Evolutionary conservation across 2,797 vertebrate species (phyloP).

Genomic region (Coregonus sp.): DNA sequence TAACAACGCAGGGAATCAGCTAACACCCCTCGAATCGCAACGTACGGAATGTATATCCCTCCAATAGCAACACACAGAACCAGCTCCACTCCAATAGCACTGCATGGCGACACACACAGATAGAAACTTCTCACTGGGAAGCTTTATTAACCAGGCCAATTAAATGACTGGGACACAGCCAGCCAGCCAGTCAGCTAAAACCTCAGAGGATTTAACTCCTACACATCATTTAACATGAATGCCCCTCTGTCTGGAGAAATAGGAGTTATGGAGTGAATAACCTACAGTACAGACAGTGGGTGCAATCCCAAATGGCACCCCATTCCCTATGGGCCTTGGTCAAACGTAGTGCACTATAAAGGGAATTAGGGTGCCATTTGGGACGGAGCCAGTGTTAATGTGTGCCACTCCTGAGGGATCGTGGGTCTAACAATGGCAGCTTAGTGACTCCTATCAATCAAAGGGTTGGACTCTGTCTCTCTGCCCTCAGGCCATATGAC

Average conservation of each 20-base stretch:
- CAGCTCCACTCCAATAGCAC: conserved; percentile 1
- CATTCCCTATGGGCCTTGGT: too few species aligned
- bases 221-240: conserved; percentile 51
- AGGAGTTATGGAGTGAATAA: conserved; percentile 6
- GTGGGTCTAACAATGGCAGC: too few species aligned
- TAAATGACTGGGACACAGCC: conserved; percentile 44
- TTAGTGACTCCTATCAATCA: too few species aligned
- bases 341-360: conserved; percentile 9
- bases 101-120: conserved; percentile 43
- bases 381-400: conserved; percentile 14
- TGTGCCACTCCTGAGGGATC: conserved; percentile 31
- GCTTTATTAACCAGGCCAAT: conserved; percentile 60
- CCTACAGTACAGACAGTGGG: background rate
- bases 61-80: too few species aligned
- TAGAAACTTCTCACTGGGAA: conserved; percentile 56
- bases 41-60: too few species aligned
- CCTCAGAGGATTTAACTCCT: conserved; percentile 26
- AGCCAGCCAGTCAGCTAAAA: conserved; percentile 34
- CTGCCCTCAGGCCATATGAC: too few species aligned
- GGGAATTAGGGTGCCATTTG: background rate
- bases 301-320: background rate
- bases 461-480: too few species aligned
- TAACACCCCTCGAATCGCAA: too few species aligned
- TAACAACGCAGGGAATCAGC: too few species aligned
- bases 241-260: conserved; percentile 18